phyloP scores from a whole-genome alignment of 2,888 invertebrate species.

The Torymus texanus region DNA sequence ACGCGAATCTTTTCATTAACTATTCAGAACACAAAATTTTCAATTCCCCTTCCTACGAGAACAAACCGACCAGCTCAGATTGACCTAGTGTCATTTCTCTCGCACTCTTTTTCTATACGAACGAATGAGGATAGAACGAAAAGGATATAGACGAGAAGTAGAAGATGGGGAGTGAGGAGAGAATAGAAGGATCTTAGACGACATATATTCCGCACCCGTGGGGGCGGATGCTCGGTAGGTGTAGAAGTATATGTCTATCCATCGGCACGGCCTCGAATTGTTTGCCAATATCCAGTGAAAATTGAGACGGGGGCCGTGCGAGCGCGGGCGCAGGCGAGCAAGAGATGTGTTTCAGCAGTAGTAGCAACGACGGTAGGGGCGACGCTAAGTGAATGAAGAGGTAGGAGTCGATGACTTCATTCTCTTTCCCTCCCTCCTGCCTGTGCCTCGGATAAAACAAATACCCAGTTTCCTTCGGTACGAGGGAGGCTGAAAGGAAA shows the following conservation, averaged over 20 bases:
- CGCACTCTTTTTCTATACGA: neutral
- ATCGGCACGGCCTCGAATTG: constrained; percentile 33
- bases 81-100: constrained; percentile 22
- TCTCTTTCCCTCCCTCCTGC: constrained; percentile 4
- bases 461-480: constrained; percentile 45
- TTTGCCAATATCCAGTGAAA: constrained; percentile 55
- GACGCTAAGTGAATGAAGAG: constrained; percentile 55
- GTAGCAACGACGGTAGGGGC: neutral
- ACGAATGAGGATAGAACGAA: neutral
- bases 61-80: constrained; percentile 17
- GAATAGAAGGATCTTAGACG: neutral
- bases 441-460: constrained; percentile 47
- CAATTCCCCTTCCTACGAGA: neutral
- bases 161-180: neutral
- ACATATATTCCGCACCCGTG: constrained; percentile 18
- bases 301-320: constrained; percentile 41
- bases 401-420: constrained; percentile 49
- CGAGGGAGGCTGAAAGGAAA: constrained; percentile 5
- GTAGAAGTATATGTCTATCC: constrained; percentile 8
- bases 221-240: neutral
- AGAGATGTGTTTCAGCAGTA: constrained; percentile 19
- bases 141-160: neutral
- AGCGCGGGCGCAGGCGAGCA: neutral
- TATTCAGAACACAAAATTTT: constrained; percentile 4
- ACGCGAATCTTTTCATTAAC: neutral